These are phyloP conservation scores for Acropora yongei DNA, from an alignment of 64 coral and sea anemone genomes.

Conservation along the genomic window DNA sequence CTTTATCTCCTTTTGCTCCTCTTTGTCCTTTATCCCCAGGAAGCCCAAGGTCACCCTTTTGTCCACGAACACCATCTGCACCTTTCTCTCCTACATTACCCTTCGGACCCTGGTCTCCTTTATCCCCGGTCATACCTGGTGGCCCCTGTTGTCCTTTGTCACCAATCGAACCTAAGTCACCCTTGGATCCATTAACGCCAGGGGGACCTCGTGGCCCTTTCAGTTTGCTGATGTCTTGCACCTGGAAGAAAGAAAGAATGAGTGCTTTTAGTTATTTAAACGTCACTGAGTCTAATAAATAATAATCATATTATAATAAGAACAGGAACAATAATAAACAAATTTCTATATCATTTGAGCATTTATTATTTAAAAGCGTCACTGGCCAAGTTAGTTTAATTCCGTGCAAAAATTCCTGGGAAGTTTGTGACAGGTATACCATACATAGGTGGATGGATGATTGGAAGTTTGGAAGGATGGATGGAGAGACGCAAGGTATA, in stretches of 20 bases:
- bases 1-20: slow-evolving; percentile 40
- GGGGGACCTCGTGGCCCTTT: slow-evolving; percentile 7
- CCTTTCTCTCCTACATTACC: slow-evolving; percentile 11
- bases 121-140: slow-evolving; percentile 8
- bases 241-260: neutral
- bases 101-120: neutral
- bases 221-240: slow-evolving; percentile 32
- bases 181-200: slow-evolving; percentile 42
- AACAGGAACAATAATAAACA: too few species aligned
- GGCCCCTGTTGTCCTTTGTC: slow-evolving; percentile 19
- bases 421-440: too few species aligned
- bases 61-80: neutral
- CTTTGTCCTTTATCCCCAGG: neutral
- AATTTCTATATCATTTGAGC: too few species aligned
- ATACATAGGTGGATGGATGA: too few species aligned
- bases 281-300: too few species aligned
- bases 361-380: too few species aligned
- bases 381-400: too few species aligned
- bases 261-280: too few species aligned
- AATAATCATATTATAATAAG: too few species aligned
- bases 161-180: slow-evolving; percentile 47
- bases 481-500: too few species aligned
- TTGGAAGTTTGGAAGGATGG: too few species aligned
- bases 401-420: too few species aligned
- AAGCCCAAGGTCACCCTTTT: neutral